phyloP scores from a whole-genome alignment of 2,888 invertebrate genomes.

The Hedya salicella region DNA sequence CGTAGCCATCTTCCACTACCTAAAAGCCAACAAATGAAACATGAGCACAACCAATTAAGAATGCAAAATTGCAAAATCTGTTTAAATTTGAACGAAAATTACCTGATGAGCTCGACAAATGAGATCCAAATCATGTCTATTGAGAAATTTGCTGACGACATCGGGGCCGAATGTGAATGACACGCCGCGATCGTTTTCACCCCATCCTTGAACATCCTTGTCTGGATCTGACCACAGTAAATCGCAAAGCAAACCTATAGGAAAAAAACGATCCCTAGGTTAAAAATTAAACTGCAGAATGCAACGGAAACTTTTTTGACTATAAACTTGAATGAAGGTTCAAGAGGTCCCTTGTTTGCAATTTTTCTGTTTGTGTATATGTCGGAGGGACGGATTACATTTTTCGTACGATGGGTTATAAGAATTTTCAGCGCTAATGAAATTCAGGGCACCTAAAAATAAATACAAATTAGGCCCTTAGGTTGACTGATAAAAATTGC shows the following conservation, averaged over 20 bases:
- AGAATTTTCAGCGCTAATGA: no score
- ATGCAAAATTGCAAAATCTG: neutral
- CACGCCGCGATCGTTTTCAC: constrained; percentile 99
- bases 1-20: constrained; percentile 99
- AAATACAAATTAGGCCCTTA: no score
- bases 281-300: no score
- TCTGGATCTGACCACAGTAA: constrained; percentile 99
- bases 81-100: constrained; percentile 25
- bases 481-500: no score
- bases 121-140: constrained; percentile 97
- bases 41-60: neutral
- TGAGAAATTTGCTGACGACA: constrained; percentile 98
- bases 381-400: no score
- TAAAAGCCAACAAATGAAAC: constrained; percentile 59
- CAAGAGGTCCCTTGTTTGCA: no score
- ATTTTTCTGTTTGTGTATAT: no score
- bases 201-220: constrained; percentile 97
- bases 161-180: constrained; percentile 99
- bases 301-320: no score
- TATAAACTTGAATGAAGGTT: no score
- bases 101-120: constrained; percentile 99
- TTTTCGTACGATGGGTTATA: no score
- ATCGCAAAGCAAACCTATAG: constrained; percentile 95
- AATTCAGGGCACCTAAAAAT: no score
- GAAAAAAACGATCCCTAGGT: no score